A percentile compares a stretch with the other conserved stretches of the same genome.
These are phyloP conservation scores for Oceanodroma tethys DNA, from an alignment of 2,113 vertebrate species.

Conservation along the genomic window DNA sequence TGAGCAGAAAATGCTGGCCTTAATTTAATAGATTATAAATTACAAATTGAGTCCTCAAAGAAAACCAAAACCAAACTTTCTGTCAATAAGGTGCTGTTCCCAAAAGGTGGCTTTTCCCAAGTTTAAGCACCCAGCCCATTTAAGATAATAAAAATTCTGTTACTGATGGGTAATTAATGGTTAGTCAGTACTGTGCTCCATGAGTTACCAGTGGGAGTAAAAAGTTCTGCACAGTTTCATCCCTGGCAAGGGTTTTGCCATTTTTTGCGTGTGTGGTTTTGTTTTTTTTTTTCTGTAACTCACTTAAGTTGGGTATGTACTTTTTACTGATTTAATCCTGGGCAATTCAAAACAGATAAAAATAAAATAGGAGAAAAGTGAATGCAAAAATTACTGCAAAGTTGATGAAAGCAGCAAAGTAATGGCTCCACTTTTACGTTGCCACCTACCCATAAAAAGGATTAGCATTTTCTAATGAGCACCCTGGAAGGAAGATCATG, in stretches of 20 bases:
- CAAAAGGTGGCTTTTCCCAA: not conserved
- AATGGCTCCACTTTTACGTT: not conserved
- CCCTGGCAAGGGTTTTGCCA: rapidly evolving
- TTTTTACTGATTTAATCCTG: not conserved
- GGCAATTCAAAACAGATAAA: not conserved
- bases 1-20: not conserved
- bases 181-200: not conserved
- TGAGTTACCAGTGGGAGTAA: not conserved
- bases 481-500: not conserved
- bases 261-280: not conserved
- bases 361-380: not conserved
- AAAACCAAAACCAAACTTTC: not conserved
- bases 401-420: not conserved
- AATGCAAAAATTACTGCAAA: not conserved
- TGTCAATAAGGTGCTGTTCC: not conserved
- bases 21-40: not conserved
- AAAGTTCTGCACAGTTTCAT: not conserved
- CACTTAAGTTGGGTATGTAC: not conserved
- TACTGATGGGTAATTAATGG: not conserved
- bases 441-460: not conserved
- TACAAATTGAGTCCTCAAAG: not conserved
- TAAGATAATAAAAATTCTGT: not conserved
- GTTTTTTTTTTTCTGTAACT: not conserved
- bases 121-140: not conserved
- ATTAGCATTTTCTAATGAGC: not conserved